Conservation (phyloP, 1,140 invertebrate species). For the Philotrypesis tridentata region DNA sequence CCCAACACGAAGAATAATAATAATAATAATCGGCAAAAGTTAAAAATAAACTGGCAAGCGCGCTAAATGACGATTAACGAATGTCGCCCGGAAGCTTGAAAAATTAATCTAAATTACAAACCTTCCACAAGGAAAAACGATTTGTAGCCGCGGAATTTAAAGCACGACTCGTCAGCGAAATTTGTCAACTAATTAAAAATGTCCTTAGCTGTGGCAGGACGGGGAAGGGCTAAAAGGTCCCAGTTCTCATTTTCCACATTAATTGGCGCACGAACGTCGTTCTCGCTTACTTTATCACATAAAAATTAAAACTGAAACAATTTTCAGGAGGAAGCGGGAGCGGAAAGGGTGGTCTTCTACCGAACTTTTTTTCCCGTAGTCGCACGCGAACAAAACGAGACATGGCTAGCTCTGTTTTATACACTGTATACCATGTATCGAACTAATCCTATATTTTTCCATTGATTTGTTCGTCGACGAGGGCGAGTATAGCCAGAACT, state of each 20-base stretch:
- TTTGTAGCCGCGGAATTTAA: background rate
- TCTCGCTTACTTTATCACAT: constrained; percentile 23
- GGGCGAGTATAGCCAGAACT: background rate
- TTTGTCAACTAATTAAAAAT: constrained; percentile 50
- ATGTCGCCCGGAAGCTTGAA: background rate
- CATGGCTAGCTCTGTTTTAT: background rate
- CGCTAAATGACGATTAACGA: background rate
- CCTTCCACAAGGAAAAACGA: background rate
- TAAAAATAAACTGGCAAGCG: background rate
- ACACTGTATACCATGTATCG: constrained; percentile 48
- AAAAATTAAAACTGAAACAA: constrained; percentile 38
- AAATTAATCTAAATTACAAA: background rate
- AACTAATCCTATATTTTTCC: constrained; percentile 68
- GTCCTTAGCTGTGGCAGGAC: background rate
- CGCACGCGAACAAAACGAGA: background rate
- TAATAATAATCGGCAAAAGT: background rate
- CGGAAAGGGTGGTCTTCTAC: background rate
- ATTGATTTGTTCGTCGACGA: constrained; percentile 64
- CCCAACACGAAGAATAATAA: background rate
- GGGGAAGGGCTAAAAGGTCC: background rate
- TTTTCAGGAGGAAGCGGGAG: background rate
- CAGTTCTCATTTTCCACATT: constrained; percentile 43
- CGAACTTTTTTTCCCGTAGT: background rate
- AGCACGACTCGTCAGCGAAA: constrained; percentile 5
- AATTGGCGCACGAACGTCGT: background rate